Conservation (phyloP, 2,113 vertebrate species). For the Elgaria multicarinata region DNA sequence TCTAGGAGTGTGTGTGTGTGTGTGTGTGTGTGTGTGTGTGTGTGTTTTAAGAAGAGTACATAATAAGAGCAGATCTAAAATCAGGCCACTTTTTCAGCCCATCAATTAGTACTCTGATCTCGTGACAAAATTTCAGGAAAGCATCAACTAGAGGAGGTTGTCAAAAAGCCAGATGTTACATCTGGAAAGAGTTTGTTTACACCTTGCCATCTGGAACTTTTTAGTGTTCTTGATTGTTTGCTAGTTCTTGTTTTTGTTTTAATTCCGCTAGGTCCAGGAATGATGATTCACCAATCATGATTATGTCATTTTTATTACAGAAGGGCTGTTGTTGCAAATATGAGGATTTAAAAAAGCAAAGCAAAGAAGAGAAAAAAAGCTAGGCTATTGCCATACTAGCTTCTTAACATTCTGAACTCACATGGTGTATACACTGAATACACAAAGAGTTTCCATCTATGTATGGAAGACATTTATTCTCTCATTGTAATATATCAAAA, state of each 20-base stretch:
- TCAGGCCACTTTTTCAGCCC: neutral
- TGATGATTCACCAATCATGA: constrained; percentile 13
- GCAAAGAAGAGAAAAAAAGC: neutral
- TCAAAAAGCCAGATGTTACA: constrained; percentile 4
- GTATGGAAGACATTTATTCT: neutral
- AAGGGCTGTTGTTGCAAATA: neutral
- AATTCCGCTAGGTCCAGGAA: neutral
- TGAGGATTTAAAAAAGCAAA: neutral
- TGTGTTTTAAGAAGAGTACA: neutral
- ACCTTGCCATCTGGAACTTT: neutral
- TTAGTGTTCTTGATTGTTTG: constrained; percentile 12
- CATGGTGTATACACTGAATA: neutral
- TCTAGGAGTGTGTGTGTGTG: neutral
- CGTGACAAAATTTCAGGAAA: neutral
- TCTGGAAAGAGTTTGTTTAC: neutral
- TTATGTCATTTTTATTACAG: neutral
- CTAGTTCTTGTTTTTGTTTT: constrained; percentile 6
- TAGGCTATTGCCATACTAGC: neutral
- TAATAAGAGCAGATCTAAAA: neutral
- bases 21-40: neutral
- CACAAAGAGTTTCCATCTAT: neutral
- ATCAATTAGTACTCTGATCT: neutral
- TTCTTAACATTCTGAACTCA: constrained; percentile 14
- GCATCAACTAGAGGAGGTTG: neutral
- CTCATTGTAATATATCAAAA: neutral